Base-by-base conservation (phyloP, 2,113 vertebrate species). In the Proterorhinus semilunaris region DNA sequence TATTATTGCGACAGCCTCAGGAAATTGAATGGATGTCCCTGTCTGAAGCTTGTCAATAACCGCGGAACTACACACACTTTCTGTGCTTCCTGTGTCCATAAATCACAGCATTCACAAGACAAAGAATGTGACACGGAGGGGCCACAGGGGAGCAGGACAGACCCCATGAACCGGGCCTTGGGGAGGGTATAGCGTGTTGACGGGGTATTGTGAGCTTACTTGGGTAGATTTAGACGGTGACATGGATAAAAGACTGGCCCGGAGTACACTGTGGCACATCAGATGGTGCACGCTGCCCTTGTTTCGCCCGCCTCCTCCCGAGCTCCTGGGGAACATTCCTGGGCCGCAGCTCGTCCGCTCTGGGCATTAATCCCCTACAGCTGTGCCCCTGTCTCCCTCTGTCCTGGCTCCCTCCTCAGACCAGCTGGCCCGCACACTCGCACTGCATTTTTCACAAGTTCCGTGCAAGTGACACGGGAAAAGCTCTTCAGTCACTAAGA, bases 291-390 rank as follows among this genome's bases (percentile, higher is more conserved):
- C 27, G 27, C 87, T 93, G 90, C 91, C 93, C 93, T 93, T 90
- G 92, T 93, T 93, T 79, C 79, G 72, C 58, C 77, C 85, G 76
- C 84, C 82, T 92, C 90, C 80, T 82, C 86, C 79, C 21, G 4
- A n/a, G n/a, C 82, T 86, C 81, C 70, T 80, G 85, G 83, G 91
- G 91, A 92, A 92, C 95, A 97, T 98, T 97, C 95, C 96, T 96
- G 94, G 84, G 84, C 92, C 57, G 42, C 64, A 85, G 74, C 87
- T 86, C 83, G 79, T 94, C 93, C 93, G 94, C 94, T 96, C 94
- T 94, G 91, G 95, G 95, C 93, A 90, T 83, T 98, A 98, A 98
- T 98, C 95, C 95, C 94, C 94, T 93, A 94, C 96, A 98, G 96
- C 96, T 98, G 96, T 94, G 95, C 93, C 89, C 89, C 90, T 91